Evolutionary conservation across 1,140 invertebrate species (phyloP).

Genomic region (Odontomachus brunneus): DNA sequence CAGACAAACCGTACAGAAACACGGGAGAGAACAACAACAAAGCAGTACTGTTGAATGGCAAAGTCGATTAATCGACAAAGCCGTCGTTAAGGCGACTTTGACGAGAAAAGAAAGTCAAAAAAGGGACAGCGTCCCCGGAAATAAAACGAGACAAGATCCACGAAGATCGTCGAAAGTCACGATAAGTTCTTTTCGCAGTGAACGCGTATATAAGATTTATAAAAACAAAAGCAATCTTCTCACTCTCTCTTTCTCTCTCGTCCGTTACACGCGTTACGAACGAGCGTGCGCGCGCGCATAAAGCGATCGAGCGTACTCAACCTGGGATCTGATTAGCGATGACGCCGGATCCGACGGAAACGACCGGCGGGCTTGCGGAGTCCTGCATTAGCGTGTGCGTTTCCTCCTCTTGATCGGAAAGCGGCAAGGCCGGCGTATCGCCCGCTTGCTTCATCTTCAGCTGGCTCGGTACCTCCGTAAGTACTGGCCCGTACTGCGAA

Average conservation of each 20-base stretch:
- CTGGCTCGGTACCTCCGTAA: constrained; percentile 83
- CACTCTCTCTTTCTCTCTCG: too few relatives aligned
- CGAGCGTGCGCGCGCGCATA: constrained; percentile 8
- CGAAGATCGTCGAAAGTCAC: constrained; percentile 17
- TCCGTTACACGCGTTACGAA: constrained; percentile 14
- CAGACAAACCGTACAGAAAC: background rate
- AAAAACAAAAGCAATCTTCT: constrained; percentile 57
- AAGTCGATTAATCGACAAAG: constrained; percentile 41
- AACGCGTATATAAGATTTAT: constrained; percentile 29
- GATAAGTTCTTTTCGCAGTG: constrained; percentile 11
- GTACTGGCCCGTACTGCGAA: constrained; percentile 86
- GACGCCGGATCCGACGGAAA: constrained; percentile 72
- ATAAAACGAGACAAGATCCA: constrained; percentile 16
- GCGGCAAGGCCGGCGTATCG: constrained; percentile 75
- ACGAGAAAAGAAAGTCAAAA: background rate
- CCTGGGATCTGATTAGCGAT: constrained; percentile 81
- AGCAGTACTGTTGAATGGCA: background rate
- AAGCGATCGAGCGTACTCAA: constrained; percentile 74
- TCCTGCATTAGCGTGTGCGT: constrained; percentile 84
- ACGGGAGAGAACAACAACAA: background rate
- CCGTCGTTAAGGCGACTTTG: background rate
- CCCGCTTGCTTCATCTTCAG: constrained; percentile 79
- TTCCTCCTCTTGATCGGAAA: constrained; percentile 84
- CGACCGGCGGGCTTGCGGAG: constrained; percentile 70
- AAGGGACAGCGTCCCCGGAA: background rate